Conservation (phyloP, 2,888 invertebrate species). For the Chouioia cunea region DNA sequence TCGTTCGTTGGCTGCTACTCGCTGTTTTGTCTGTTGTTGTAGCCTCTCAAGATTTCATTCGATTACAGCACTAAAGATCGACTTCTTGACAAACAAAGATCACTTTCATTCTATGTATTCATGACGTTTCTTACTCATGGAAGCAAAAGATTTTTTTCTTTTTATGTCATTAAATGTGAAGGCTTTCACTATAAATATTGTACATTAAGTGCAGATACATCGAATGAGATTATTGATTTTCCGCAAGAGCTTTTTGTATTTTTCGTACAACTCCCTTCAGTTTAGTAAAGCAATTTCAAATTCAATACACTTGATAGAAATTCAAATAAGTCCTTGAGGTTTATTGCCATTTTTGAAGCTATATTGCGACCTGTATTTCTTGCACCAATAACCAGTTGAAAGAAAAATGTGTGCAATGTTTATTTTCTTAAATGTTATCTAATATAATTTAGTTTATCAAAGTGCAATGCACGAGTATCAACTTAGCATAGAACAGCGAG, state of each 20-base stretch:
- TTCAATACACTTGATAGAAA: constrained; percentile 34
- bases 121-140: too few relatives aligned
- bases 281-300: constrained; percentile 35
- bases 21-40: constrained; percentile 40
- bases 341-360: constrained; percentile 36
- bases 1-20: constrained; percentile 33
- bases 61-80: too few relatives aligned
- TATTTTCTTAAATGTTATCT: too few relatives aligned
- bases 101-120: too few relatives aligned
- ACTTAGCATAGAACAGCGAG: too few relatives aligned
- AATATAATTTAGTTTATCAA: too few relatives aligned
- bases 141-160: too few relatives aligned
- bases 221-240: constrained; percentile 9
- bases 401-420: constrained; percentile 14
- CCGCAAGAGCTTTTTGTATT: constrained; percentile 13
- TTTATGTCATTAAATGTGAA: too few relatives aligned
- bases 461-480: too few relatives aligned
- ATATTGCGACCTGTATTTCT: constrained; percentile 23
- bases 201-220: background rate
- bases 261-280: constrained; percentile 22
- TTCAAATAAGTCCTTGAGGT: constrained; percentile 34
- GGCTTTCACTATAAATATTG: too few relatives aligned
- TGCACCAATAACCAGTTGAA: constrained; percentile 21
- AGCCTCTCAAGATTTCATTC: constrained; percentile 12
- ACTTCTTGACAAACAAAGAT: too few relatives aligned